Base-by-base conservation (phyloP, 2,797 vertebrate species). In the Amniataba percoides region DNA sequence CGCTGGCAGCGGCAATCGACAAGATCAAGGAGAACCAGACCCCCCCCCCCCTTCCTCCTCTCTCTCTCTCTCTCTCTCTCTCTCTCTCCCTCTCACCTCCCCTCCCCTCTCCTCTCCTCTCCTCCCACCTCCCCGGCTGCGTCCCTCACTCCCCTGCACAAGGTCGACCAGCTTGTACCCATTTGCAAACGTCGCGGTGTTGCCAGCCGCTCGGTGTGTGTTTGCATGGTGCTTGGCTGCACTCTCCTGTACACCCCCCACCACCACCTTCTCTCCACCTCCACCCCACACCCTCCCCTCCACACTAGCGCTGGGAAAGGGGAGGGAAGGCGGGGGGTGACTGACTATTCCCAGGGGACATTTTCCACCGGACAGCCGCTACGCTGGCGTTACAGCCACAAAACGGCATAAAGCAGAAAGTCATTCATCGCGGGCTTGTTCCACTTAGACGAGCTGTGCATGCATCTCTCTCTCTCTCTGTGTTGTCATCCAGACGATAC, bases 101-200 rank as follows among this genome's bases (percentile, higher is more conserved):
- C 57, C 42, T 46, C 53, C 25, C 36, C 11, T 43, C 72, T 58
- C 69, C 77, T 31, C 77, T 51, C 71, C 56, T 25, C 72, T 66
- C 58, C 63, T 39, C 56, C 77, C 77, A 11, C 74, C 77, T 79
- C 78, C 66, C 69, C 72, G 71, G 74, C 75, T 88, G 85, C 81
- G 84, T 90, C 89, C 88, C 90, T 81, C 82, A 51, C 83, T 82
- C 87, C 77, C 78, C 80, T 80, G 72, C 89, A 94, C 92, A 94
- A 94, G 93, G 93, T 94, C 93, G 92, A 91, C 89, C 84, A 86
- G 87, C 86, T 85, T 87, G 88, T 85, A 70, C 81, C 80, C 83
- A 77, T 77, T 87, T 77, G 83, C 88, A 82, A 83, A 81, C 85
- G 84, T 82, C 84, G 86, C 87, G 77, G 69, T 63, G 86, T 58